Conservation (phyloP, 2,888 invertebrate genomes). For the Aleiodes testaceus region DNA sequence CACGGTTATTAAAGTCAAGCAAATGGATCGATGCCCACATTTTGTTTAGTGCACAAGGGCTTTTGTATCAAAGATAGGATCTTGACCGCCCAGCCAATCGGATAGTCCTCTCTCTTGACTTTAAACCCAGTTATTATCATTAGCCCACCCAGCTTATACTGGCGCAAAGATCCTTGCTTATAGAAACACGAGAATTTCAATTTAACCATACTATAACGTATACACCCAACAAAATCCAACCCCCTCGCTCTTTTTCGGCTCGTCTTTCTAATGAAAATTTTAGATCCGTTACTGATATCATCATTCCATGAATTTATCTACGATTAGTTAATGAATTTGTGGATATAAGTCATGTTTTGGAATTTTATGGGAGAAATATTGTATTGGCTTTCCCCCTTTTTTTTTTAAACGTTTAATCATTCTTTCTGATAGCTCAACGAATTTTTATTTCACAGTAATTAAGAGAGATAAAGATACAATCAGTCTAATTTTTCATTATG, state of each 20-base stretch:
- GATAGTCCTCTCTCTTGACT: slow-evolving; percentile 56
- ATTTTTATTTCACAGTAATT: too few relatives aligned
- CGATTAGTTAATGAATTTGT: slow-evolving; percentile 35
- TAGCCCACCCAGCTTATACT: slow-evolving; percentile 67
- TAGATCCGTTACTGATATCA: not conserved
- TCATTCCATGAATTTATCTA: not conserved
- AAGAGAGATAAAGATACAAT: too few relatives aligned
- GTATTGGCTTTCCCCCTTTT: too few relatives aligned
- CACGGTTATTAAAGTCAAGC: slow-evolving; percentile 26
- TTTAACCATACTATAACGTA: slow-evolving; percentile 52
- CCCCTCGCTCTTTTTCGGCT: not conserved
- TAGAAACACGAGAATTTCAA: slow-evolving; percentile 61
- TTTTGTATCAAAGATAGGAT: slow-evolving; percentile 60
- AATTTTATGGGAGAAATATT: not conserved
- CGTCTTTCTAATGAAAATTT: not conserved
- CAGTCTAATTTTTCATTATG: too few relatives aligned
- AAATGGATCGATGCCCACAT: slow-evolving; percentile 22
- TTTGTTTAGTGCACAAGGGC: slow-evolving; percentile 11
- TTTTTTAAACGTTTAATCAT: too few relatives aligned
- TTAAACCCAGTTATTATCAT: slow-evolving; percentile 67
- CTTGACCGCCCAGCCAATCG: slow-evolving; percentile 69
- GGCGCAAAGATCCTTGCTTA: slow-evolving; percentile 53
- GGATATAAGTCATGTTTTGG: slow-evolving; percentile 8
- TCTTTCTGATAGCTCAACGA: too few relatives aligned
- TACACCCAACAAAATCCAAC: slow-evolving; percentile 27